A percentile compares a stretch with the other conserved stretches of the same genome.
phyloP scores from a whole-genome alignment of 2,888 invertebrate species.

The Disparrhopalites patrizii region DNA sequence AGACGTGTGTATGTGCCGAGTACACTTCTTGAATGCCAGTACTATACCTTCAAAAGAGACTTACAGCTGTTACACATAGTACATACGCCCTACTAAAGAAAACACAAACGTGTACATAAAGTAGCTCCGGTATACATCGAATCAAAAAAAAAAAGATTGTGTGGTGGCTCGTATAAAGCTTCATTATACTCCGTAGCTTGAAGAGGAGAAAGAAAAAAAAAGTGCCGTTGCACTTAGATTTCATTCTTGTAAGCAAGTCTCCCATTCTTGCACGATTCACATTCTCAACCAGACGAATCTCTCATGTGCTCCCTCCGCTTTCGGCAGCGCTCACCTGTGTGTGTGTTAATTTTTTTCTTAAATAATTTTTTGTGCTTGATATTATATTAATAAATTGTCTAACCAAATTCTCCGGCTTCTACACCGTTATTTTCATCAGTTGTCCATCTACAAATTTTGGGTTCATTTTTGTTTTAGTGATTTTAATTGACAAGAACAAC shows the following conservation, averaged over 20 bases:
- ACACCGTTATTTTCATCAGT: no score
- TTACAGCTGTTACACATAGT: no score
- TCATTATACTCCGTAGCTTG: not conserved
- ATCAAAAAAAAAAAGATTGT: slow-evolving; percentile 5
- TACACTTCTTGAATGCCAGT: no score
- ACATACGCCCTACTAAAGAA: not conserved
- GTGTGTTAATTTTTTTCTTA: not conserved
- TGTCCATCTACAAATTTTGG: no score
- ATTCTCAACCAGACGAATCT: slow-evolving; percentile 12
- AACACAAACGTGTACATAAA: not conserved
- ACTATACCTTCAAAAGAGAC: no score
- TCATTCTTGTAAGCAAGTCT: slow-evolving; percentile 6
- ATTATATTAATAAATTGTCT: no score
- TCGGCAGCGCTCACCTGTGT: not conserved
- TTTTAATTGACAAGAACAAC: no score
- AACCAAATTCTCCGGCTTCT: no score
- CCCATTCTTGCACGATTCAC: slow-evolving; percentile 17
- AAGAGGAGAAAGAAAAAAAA: slow-evolving; percentile 13
- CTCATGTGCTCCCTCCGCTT: not conserved
- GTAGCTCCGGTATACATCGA: no score
- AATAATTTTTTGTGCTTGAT: no score
- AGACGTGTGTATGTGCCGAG: no score
- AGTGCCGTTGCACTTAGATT: slow-evolving; percentile 26
- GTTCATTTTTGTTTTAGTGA: no score
- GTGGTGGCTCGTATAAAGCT: not conserved